Percentiles rank a stretch among this genome's conserved stretches.
Evolutionary conservation across 2,797 vertebrate genomes (phyloP).

Genomic region (Sebastes itinus): DNA sequence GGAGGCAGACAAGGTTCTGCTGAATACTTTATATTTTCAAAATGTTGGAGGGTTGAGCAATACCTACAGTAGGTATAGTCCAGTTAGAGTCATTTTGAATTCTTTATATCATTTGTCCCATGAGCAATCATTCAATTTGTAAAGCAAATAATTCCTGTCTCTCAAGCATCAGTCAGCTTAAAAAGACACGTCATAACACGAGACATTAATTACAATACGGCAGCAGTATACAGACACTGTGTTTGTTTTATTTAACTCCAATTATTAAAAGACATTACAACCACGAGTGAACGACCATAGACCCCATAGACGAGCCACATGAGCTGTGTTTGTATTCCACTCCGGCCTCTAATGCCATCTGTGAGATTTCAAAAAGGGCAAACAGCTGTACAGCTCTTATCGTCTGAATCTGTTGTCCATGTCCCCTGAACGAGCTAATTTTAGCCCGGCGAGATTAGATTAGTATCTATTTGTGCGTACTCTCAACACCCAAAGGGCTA

Average conservation of each 20-base stretch:
- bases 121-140: background rate
- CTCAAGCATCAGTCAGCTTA: background rate
- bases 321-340: slow-evolving; percentile 30
- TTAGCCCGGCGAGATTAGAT: slow-evolving; percentile 71
- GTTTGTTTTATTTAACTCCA: background rate
- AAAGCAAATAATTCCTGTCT: background rate
- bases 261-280: background rate
- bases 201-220: background rate
- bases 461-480: slow-evolving; percentile 60
- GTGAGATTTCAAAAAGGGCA: slow-evolving; percentile 59
- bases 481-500: slow-evolving; percentile 52
- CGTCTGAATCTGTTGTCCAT: slow-evolving; percentile 52
- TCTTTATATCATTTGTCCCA: background rate
- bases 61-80: background rate
- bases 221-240: background rate
- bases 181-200: background rate
- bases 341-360: slow-evolving; percentile 45
- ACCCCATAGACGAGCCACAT: slow-evolving; percentile 1
- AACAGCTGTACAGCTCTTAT: slow-evolving; percentile 67
- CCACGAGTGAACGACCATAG: background rate
- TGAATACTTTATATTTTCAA: background rate
- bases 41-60: background rate
- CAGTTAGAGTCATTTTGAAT: background rate
- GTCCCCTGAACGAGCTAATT: slow-evolving; percentile 66
- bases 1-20: background rate